Conservation (phyloP, 2,113 vertebrate species). For the Sylvietta virens region DNA sequence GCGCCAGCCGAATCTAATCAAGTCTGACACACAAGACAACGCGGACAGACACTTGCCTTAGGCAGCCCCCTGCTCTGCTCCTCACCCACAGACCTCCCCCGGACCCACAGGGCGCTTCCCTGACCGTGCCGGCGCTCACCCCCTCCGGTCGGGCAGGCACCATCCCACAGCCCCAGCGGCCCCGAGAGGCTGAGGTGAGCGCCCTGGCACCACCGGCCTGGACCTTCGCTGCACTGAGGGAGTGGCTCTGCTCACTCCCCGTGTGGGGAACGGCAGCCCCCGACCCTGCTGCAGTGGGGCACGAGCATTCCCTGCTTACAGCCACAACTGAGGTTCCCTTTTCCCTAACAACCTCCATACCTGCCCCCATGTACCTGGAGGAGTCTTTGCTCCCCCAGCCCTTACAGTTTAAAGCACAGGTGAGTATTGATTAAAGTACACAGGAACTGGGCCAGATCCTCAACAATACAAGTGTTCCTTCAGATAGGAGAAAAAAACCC, state of each 20-base stretch:
- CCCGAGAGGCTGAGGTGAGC: neutral
- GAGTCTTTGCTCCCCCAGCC: neutral
- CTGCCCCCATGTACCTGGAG: neutral
- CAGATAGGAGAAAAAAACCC: neutral
- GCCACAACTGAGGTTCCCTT: neutral
- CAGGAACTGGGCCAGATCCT: neutral
- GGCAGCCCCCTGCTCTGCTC: neutral
- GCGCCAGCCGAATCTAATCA: slow-evolving; percentile 31
- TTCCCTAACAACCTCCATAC: neutral
- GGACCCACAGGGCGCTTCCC: neutral
- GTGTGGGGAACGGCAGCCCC: neutral
- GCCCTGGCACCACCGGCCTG: neutral
- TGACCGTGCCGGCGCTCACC: too few species aligned
- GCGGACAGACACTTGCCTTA: neutral
- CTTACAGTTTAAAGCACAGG: neutral
- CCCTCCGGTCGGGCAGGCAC: accelerated
- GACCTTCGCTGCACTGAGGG: neutral
- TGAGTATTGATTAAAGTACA: neutral
- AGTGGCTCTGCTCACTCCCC: accelerated
- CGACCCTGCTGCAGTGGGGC: accelerated
- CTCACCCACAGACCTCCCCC: neutral
- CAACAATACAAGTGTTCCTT: neutral
- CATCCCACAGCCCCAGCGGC: neutral
- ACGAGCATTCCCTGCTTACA: neutral
- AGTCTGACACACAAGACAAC: neutral